Evolutionary conservation across 30 jellyfish, hydroid and myxozoan species (phyloP).

Genomic region (Turritopsis rubra): DNA sequence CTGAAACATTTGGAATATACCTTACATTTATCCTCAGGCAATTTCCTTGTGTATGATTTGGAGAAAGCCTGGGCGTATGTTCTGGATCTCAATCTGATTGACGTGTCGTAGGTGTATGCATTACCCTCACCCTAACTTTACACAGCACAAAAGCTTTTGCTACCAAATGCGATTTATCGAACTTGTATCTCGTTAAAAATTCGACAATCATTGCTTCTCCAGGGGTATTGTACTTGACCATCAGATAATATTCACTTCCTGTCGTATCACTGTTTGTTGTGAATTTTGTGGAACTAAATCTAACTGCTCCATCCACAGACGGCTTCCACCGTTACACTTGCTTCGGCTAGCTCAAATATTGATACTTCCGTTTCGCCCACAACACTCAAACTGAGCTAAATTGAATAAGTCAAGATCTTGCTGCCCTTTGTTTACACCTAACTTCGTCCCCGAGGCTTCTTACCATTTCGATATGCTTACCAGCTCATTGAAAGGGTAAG

Average conservation of each 20-base stretch:
- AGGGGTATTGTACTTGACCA: neutral
- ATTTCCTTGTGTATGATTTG: neutral
- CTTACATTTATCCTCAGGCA: neutral
- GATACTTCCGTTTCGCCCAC: neutral
- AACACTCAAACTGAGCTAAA: neutral
- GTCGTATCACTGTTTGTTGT: slow-evolving; percentile 1
- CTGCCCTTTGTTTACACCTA: too few relatives aligned
- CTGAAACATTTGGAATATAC: neutral
- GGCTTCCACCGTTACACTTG: neutral
- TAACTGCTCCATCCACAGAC: slow-evolving; percentile 23
- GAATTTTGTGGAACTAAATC: neutral
- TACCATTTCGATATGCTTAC: too few relatives aligned
- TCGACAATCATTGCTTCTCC: slow-evolving; percentile 28
- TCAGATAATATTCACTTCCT: neutral
- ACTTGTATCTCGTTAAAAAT: slow-evolving; percentile 12
- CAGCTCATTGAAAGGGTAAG: too few relatives aligned
- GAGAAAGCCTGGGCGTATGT: neutral
- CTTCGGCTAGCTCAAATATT: neutral
- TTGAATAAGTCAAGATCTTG: neutral
- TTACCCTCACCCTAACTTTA: neutral
- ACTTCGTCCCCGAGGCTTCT: too few relatives aligned
- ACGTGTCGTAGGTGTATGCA: neutral
- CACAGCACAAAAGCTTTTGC: neutral
- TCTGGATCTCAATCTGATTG: neutral
- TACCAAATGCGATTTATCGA: neutral